Conservation (phyloP, 2,888 invertebrate species). For the Ditula angustiorana region DNA sequence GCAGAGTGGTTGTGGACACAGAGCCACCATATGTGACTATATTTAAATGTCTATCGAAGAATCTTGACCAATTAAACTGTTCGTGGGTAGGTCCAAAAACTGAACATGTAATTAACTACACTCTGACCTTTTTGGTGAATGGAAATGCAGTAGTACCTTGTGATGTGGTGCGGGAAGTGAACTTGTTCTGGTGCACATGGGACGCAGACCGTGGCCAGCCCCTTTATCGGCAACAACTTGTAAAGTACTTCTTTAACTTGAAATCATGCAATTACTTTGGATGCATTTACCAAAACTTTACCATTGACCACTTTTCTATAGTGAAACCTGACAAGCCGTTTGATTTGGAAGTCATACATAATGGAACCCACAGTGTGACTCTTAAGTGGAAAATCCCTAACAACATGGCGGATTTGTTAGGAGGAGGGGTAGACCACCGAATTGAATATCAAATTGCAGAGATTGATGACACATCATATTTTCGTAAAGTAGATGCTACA, state of each 20-base stretch:
- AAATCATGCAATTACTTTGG: slow-evolving; percentile 88
- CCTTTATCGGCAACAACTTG: slow-evolving; percentile 76
- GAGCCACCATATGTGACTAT: slow-evolving; percentile 87
- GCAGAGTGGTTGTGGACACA: slow-evolving; percentile 73
- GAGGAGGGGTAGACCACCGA: slow-evolving; percentile 68
- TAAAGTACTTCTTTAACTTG: slow-evolving; percentile 85
- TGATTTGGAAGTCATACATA: slow-evolving; percentile 58
- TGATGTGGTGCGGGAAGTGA: slow-evolving; percentile 48
- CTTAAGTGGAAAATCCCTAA: slow-evolving; percentile 71
- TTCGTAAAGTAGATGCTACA: slow-evolving; percentile 72
- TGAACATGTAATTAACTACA: slow-evolving; percentile 66
- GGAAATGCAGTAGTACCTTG: slow-evolving; percentile 55
- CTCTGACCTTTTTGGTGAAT: slow-evolving; percentile 61
- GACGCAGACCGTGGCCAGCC: slow-evolving; percentile 60
- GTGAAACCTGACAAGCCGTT: slow-evolving; percentile 71
- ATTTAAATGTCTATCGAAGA: slow-evolving; percentile 90
- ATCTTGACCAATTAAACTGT: slow-evolving; percentile 91
- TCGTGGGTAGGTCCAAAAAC: slow-evolving; percentile 87
- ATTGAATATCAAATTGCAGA: slow-evolving; percentile 80
- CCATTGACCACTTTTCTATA: slow-evolving; percentile 85
- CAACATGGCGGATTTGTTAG: slow-evolving; percentile 67
- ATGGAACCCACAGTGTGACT: slow-evolving; percentile 67
- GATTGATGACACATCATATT: slow-evolving; percentile 72
- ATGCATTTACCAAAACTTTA: slow-evolving; percentile 74
- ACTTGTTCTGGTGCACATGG: slow-evolving; percentile 63